These are phyloP conservation scores for Pelmatolapia mariae DNA, from an alignment of 2,113 vertebrate species.

Conservation along the genomic window DNA sequence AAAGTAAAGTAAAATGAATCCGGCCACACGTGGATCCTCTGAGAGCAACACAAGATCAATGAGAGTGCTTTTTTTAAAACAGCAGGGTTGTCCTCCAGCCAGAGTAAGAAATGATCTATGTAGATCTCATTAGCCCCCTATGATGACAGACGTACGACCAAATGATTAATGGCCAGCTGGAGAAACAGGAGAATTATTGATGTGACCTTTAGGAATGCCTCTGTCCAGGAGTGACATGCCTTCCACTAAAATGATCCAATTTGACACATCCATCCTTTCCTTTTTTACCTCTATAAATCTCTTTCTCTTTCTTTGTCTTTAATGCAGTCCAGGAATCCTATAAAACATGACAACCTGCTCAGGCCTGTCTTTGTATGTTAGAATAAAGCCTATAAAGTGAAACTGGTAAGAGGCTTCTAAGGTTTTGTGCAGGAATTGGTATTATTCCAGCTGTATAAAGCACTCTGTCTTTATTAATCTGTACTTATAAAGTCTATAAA, in stretches of 20 bases:
- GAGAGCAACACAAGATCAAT: slow-evolving; percentile 49
- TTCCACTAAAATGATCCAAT: slow-evolving; percentile 42
- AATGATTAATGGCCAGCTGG: slow-evolving; percentile 59
- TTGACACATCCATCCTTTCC: slow-evolving; percentile 48
- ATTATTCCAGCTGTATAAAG: neutral
- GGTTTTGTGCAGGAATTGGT: neutral
- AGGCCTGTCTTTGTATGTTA: neutral
- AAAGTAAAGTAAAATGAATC: neutral
- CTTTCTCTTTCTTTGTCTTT: neutral
- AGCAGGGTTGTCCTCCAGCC: slow-evolving; percentile 33
- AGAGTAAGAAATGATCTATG: slow-evolving; percentile 59
- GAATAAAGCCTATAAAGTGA: neutral
- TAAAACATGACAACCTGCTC: neutral
- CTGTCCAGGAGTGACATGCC: slow-evolving; percentile 16
- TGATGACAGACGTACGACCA: slow-evolving; percentile 55
- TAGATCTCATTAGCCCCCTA: slow-evolving; percentile 65
- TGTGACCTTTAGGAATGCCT: slow-evolving; percentile 60
- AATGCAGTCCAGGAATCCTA: neutral
- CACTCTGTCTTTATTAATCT: neutral
- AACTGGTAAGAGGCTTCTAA: neutral
- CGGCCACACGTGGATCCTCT: slow-evolving; percentile 7
- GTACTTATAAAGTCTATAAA: slow-evolving; percentile 10
- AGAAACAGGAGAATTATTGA: slow-evolving; percentile 61
- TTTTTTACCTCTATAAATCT: neutral
- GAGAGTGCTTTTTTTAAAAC: slow-evolving; percentile 5